These are phyloP conservation scores for Euphonia xanthogaster DNA, from an alignment of 2,797 vertebrate species.

Conservation along the genomic window DNA sequence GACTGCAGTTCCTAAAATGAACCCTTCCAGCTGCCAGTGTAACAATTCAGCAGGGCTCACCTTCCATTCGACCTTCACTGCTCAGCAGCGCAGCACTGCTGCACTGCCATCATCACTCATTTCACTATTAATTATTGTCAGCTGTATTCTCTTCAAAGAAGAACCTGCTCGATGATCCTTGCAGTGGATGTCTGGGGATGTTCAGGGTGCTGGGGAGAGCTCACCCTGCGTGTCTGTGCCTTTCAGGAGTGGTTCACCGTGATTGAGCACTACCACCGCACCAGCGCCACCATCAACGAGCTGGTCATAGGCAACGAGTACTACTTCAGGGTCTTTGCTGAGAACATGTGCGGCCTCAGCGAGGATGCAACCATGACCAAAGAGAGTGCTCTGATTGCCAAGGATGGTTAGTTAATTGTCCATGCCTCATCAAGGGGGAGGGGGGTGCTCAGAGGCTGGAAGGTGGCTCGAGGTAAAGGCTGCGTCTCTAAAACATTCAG, in stretches of 20 bases:
- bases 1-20: not conserved
- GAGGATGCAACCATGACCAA: constrained; percentile 90
- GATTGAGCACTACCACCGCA: constrained; percentile 95
- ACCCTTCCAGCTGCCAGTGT: not conserved
- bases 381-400: constrained; percentile 91
- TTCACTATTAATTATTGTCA: not conserved
- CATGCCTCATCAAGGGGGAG: not conserved
- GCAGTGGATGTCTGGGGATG: not conserved
- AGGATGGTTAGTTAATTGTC: constrained; percentile 84
- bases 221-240: not conserved
- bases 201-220: not conserved
- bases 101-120: not conserved
- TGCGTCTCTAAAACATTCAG: fast-evolving
- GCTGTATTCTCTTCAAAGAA: not conserved
- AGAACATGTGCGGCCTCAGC: constrained; percentile 97
- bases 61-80: not conserved
- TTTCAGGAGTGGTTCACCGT: constrained; percentile 96
- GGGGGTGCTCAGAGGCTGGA: not conserved
- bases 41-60: not conserved
- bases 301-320: constrained; percentile 98
- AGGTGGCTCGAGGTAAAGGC: not conserved
- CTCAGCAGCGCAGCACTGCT: not conserved
- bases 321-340: constrained; percentile 92
- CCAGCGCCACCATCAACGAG: constrained; percentile 89
- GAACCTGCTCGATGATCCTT: not conserved